These are phyloP conservation scores for Anoplopoma fimbria DNA, from an alignment of 2,113 vertebrate genomes.

Conservation along the genomic window DNA sequence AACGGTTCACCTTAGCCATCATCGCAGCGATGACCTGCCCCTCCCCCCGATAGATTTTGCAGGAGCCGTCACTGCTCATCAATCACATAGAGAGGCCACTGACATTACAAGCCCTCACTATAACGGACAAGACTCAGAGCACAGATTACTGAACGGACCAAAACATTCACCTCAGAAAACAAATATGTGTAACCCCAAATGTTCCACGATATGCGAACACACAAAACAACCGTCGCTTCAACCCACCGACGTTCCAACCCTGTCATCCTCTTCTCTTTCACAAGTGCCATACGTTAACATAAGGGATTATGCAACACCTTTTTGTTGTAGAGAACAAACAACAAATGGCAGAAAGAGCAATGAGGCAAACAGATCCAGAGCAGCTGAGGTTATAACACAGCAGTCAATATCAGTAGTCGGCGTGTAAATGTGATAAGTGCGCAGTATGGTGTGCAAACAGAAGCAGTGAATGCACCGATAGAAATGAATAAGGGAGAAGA, in stretches of 20 bases:
- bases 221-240: not conserved
- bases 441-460: not conserved
- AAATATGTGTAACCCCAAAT: not conserved
- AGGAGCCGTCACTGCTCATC: not conserved
- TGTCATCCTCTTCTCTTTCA: not conserved
- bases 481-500: not conserved
- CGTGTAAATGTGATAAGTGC: slow-evolving; percentile 19
- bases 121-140: not conserved
- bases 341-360: not conserved
- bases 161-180: not conserved
- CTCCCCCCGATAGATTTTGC: no score
- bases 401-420: not conserved
- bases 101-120: not conserved
- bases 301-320: not conserved
- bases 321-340: not conserved
- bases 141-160: not conserved
- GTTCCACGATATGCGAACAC: not conserved
- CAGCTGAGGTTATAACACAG: not conserved
- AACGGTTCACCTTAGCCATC: no score
- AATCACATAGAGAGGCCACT: not conserved
- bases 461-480: not conserved
- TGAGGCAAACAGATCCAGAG: not conserved
- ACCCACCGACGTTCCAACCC: not conserved
- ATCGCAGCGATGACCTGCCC: no score
- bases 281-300: not conserved